A percentile compares a stretch with the other conserved stretches of the same genome.
phyloP scores from a whole-genome alignment of 2,113 vertebrate genomes.

The Gymnogyps californianus region DNA sequence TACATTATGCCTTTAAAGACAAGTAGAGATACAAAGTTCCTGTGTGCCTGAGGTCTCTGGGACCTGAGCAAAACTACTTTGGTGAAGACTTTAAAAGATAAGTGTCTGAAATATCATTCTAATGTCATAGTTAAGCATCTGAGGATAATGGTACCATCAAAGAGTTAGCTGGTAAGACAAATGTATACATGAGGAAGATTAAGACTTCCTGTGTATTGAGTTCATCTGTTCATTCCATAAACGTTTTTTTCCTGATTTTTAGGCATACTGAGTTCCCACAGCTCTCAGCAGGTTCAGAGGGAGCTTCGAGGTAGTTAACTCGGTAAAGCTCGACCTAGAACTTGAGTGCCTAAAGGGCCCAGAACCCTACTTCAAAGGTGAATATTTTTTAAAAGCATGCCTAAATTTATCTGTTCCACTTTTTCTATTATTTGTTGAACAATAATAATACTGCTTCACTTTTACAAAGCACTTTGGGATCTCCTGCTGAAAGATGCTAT shows the following conservation, averaged over 20 bases:
- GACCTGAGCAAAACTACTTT: background rate
- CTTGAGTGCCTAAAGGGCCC: background rate
- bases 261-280: background rate
- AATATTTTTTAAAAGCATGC: background rate
- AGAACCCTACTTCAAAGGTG: background rate
- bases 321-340: background rate
- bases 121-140: background rate
- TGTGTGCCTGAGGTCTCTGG: background rate
- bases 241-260: background rate
- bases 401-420: slow-evolving; percentile 24
- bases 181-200: background rate
- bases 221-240: background rate
- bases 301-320: background rate
- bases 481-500: background rate
- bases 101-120: background rate
- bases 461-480: background rate
- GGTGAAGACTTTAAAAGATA: background rate
- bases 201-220: background rate
- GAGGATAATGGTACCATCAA: background rate
- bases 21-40: background rate
- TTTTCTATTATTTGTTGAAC: background rate
- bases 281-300: background rate
- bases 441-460: background rate
- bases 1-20: background rate
- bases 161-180: background rate